Evolutionary conservation across 2,797 vertebrate genomes (phyloP).

Genomic region (Sebastes trivittatus): DNA sequence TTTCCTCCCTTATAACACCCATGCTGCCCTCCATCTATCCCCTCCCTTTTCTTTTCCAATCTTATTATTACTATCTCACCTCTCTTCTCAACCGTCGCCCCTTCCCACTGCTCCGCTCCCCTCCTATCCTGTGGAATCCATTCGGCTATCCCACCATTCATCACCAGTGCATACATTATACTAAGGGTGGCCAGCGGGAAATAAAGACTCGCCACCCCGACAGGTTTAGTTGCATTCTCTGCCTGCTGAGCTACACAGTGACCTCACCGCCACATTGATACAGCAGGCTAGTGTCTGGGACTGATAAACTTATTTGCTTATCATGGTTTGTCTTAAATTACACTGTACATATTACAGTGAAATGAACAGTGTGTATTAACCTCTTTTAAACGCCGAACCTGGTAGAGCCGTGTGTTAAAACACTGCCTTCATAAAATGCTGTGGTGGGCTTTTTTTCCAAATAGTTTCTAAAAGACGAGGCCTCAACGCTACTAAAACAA

Average conservation of each 20-base stretch:
- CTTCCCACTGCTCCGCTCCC: constrained; percentile 33
- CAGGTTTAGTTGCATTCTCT: not conserved
- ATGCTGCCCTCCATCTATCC: constrained; percentile 55
- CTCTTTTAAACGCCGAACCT: fast-evolving
- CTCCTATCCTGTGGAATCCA: constrained; percentile 44
- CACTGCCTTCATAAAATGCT: too few relatives aligned
- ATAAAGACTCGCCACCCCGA: constrained; percentile 24
- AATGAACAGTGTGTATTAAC: not conserved
- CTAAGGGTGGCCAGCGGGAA: constrained; percentile 27
- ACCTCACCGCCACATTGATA: not conserved
- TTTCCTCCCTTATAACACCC: constrained; percentile 66
- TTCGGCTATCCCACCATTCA: constrained; percentile 45
- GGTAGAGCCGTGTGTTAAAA: too few relatives aligned
- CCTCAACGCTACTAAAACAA: too few relatives aligned
- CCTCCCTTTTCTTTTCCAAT: constrained; percentile 70
- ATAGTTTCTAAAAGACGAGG: too few relatives aligned
- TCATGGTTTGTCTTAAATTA: not conserved
- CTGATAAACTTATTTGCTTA: not conserved
- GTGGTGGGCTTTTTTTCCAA: too few relatives aligned
- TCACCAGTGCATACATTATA: constrained; percentile 50
- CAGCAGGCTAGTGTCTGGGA: not conserved
- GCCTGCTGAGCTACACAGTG: not conserved
- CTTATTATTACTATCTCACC: constrained; percentile 76
- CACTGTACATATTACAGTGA: not conserved
- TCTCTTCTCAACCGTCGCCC: constrained; percentile 54